These are phyloP conservation scores for Pseudomyrmex sp. DNA, from an alignment of 1,140 invertebrate genomes.

Conservation along the genomic window DNA sequence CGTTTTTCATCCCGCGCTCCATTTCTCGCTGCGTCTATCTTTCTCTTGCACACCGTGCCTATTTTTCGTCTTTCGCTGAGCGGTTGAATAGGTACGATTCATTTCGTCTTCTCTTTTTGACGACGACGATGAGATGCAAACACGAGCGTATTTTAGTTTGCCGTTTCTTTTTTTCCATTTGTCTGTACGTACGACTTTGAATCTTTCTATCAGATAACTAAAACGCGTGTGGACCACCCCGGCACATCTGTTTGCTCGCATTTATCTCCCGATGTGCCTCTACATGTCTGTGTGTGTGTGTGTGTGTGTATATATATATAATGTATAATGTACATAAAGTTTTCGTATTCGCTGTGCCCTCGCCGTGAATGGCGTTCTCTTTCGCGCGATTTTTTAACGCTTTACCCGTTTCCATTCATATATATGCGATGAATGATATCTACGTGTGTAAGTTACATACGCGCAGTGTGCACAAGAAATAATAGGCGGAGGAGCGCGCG, in stretches of 20 bases:
- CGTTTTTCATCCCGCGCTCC: not conserved
- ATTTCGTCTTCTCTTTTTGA: conserved; percentile 80
- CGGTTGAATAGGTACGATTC: conserved; percentile 75
- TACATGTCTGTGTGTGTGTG: not conserved
- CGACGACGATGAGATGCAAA: conserved; percentile 82
- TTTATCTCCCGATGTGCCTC: not conserved
- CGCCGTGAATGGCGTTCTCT: not conserved
- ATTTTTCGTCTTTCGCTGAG: conserved; percentile 39
- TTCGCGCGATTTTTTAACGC: conserved; percentile 10
- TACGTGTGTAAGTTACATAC: too few relatives aligned
- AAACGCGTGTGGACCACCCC: conserved; percentile 65
- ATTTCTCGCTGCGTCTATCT: conserved; percentile 1
- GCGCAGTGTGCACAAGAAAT: not conserved
- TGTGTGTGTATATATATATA: not conserved
- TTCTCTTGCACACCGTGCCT: not conserved
- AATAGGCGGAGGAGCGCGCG: not conserved
- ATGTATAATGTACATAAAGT: conserved; percentile 24
- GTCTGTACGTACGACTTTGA: conserved; percentile 78
- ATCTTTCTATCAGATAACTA: conserved; percentile 81
- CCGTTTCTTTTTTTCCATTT: conserved; percentile 79
- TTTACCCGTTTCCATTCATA: not conserved
- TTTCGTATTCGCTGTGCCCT: not conserved
- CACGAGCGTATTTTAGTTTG: conserved; percentile 71
- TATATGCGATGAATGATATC: not conserved
- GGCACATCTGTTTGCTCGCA: conserved; percentile 40